These are phyloP conservation scores for Oncorhynchus mykiss DNA, from an alignment of 2,113 vertebrate genomes.

Conservation along the genomic window DNA sequence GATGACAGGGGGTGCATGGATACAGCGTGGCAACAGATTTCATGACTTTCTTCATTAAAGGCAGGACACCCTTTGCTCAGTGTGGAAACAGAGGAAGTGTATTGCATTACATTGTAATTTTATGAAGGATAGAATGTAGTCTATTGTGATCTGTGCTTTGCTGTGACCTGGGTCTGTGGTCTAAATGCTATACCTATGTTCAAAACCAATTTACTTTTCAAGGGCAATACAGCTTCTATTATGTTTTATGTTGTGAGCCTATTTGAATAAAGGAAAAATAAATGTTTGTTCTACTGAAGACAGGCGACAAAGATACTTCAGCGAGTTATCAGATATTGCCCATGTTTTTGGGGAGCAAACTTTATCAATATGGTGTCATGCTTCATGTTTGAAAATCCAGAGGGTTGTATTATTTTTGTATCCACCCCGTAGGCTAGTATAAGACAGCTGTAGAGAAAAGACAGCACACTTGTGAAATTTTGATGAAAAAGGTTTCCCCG, in stretches of 20 bases:
- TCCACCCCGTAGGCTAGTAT: too few species aligned
- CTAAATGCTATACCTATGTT: too few species aligned
- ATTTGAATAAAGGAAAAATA: not conserved
- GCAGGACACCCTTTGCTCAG: not conserved
- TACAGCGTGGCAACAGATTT: not conserved
- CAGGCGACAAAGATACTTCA: not conserved
- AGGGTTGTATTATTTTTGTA: too few species aligned
- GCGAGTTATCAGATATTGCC: not conserved
- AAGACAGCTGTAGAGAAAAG: too few species aligned
- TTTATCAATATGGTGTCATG: not conserved
- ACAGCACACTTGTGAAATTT: too few species aligned
- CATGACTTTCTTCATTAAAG: not conserved
- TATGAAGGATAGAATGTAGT: constrained; percentile 26
- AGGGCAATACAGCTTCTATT: not conserved
- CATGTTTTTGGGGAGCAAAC: not conserved
- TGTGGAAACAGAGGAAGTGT: not conserved
- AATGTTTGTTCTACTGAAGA: not conserved
- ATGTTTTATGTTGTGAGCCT: not conserved
- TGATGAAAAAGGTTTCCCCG: too few species aligned
- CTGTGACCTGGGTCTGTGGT: too few species aligned
- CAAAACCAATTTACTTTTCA: too few species aligned
- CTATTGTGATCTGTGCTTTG: too few species aligned
- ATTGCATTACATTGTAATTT: constrained; percentile 17
- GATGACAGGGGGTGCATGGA: constrained; percentile 11
- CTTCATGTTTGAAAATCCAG: too few species aligned